Percentiles rank a stretch among this genome's conserved stretches.
phyloP scores from a whole-genome alignment of 2,888 invertebrate genomes.

The Plusia festucae region DNA sequence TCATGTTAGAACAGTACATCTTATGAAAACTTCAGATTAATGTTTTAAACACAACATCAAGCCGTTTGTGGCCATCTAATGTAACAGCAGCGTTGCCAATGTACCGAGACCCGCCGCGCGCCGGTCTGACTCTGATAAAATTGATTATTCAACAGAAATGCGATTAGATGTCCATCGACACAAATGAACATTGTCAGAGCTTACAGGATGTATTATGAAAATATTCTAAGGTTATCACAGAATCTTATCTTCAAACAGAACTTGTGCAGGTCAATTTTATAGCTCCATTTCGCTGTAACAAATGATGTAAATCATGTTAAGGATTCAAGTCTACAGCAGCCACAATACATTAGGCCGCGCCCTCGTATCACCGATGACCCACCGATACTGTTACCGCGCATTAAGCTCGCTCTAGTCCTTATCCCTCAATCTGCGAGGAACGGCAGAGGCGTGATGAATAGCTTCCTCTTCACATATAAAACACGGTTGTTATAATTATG shows the following conservation, averaged over 20 bases:
- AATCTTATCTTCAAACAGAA: too few species aligned
- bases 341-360: conserved; percentile 7
- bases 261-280: too few species aligned
- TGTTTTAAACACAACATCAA: too few species aligned
- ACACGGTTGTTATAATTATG: conserved; percentile 5
- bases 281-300: too few species aligned
- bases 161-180: too few species aligned
- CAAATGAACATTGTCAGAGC: too few species aligned
- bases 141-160: too few species aligned
- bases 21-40: background rate
- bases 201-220: too few species aligned
- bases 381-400: conserved; percentile 29
- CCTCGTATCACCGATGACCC: conserved; percentile 38
- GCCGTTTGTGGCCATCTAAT: too few species aligned
- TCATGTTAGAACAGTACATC: background rate
- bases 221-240: too few species aligned
- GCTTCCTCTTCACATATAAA: conserved; percentile 23
- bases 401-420: conserved; percentile 19
- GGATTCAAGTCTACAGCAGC: background rate
- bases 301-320: too few species aligned
- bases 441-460: conserved; percentile 47
- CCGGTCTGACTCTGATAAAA: too few species aligned
- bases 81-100: background rate
- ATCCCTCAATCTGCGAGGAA: conserved; percentile 35
- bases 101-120: background rate